Conservation (phyloP, 2,888 invertebrate genomes). For the Clivina fossor region DNA sequence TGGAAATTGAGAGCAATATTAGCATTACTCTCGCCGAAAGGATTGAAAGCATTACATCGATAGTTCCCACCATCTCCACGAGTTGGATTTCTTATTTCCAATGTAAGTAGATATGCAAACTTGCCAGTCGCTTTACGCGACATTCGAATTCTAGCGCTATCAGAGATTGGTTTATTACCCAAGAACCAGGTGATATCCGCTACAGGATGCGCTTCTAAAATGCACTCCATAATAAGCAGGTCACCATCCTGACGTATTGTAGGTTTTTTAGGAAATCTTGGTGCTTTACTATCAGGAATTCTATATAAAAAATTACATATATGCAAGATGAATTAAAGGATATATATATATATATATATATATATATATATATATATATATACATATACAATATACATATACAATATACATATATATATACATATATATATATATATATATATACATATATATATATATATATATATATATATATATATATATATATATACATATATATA, state of each 20-base stretch:
- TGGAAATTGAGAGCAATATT: conserved; percentile 99
- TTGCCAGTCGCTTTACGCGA: conserved; percentile 84
- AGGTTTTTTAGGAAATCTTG: conserved; percentile 95
- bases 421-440: not conserved
- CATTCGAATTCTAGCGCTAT: conserved; percentile 87
- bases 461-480: not conserved
- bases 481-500: not conserved
- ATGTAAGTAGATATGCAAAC: conserved; percentile 87
- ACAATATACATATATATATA: too few relatives aligned
- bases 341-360: too few relatives aligned
- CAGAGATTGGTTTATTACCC: conserved; percentile 79
- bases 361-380: too few relatives aligned
- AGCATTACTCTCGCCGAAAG: conserved; percentile 98
- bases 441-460: not conserved
- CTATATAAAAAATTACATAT: conserved; percentile 60
- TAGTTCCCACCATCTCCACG: conserved; percentile 98
- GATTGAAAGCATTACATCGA: conserved; percentile 98
- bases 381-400: too few relatives aligned
- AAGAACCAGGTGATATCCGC: conserved; percentile 97
- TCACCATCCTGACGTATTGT: conserved; percentile 94
- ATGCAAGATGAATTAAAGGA: too few relatives aligned
- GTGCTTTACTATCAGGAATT: conserved; percentile 94
- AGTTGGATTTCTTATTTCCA: conserved; percentile 94
- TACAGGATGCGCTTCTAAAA: conserved; percentile 91
- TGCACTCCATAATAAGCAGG: conserved; percentile 91